Percentiles rank a stretch among this genome's conserved stretches.
Conservation (phyloP, 2,888 invertebrate genomes). For the Plemyria rubiginata region DNA sequence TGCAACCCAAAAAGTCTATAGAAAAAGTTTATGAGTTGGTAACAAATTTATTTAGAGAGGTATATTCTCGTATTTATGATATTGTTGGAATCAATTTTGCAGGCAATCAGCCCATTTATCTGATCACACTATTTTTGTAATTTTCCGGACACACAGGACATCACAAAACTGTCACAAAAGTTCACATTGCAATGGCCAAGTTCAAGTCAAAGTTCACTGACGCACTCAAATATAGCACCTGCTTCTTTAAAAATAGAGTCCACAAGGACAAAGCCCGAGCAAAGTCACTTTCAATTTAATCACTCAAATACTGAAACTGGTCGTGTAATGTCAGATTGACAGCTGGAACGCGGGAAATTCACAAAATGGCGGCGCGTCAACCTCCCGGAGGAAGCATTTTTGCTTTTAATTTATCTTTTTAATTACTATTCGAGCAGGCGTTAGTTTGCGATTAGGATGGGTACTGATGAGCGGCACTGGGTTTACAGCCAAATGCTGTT, state of each 20-base stretch:
- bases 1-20: neutral
- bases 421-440: constrained; percentile 28
- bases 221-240: constrained; percentile 38
- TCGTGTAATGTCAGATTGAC: constrained; percentile 47
- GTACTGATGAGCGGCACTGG: constrained; percentile 34
- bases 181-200: constrained; percentile 50
- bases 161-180: constrained; percentile 45
- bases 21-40: neutral
- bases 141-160: constrained; percentile 45
- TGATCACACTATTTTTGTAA: constrained; percentile 20
- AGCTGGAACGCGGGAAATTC: constrained; percentile 46
- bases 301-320: constrained; percentile 40
- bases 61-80: neutral
- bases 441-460: constrained; percentile 14
- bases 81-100: neutral
- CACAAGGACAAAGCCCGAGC: constrained; percentile 38
- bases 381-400: constrained; percentile 64
- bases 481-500: constrained; percentile 58
- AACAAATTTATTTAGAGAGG: neutral
- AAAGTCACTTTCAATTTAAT: constrained; percentile 45
- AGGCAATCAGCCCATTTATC: constrained; percentile 6
- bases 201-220: constrained; percentile 40
- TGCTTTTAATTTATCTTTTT: constrained; percentile 23
- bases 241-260: constrained; percentile 33
- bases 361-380: constrained; percentile 45